Evolutionary conservation across 2,888 invertebrate genomes (phyloP).

Genomic region (Eueremaeus valkanovi): DNA sequence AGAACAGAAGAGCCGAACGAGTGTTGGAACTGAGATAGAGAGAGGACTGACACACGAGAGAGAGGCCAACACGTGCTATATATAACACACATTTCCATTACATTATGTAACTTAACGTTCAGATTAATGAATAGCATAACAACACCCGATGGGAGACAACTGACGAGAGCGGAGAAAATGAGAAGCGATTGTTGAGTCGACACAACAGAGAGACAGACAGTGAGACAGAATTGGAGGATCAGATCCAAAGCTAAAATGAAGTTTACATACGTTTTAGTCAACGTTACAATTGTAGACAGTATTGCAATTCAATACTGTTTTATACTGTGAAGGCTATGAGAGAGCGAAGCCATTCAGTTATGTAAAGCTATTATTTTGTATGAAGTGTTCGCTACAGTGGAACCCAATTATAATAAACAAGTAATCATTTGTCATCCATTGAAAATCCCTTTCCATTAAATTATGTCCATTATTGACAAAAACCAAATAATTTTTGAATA

Average conservation of each 20-base stretch:
- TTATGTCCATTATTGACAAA: too few relatives aligned
- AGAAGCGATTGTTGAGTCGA: not conserved
- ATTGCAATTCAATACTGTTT: not conserved
- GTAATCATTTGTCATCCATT: too few relatives aligned
- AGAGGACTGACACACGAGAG: not conserved
- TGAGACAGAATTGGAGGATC: constrained; percentile 10
- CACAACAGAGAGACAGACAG: not conserved
- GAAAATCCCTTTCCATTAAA: too few relatives aligned
- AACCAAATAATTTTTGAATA: not conserved
- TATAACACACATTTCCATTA: constrained; percentile 17
- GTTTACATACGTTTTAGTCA: constrained; percentile 27
- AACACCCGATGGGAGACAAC: constrained; percentile 25
- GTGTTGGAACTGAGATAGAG: not conserved
- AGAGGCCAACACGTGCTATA: constrained; percentile 28
- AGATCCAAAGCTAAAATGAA: constrained; percentile 18
- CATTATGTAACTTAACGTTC: constrained; percentile 24
- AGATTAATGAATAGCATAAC: constrained; percentile 32
- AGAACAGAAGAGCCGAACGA: not conserved
- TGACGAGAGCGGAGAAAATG: not conserved
- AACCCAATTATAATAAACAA: not conserved
- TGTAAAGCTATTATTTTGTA: not conserved
- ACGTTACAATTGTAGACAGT: not conserved
- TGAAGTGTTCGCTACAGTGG: not conserved
- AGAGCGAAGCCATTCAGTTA: not conserved
- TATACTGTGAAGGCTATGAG: too few relatives aligned